Evolutionary conservation across 1,140 invertebrate genomes (phyloP), one percentile per base, ranked within the genome.

Genomic region (Aphaenogaster rudis): DNA sequence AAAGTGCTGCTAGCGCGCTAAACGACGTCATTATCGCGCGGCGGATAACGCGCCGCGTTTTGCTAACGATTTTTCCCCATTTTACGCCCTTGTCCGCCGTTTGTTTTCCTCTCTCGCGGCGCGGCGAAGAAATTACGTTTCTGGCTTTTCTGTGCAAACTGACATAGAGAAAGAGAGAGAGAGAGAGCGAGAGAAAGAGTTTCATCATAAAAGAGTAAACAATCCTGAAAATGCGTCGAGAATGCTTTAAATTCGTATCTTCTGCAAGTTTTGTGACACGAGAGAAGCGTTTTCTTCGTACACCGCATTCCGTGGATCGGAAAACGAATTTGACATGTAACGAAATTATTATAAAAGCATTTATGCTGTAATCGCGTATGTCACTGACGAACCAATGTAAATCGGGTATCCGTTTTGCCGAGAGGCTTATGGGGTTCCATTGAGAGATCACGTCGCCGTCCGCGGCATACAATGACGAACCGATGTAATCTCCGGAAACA

Each of bases 401-500:
- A 54, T 50, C 54, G 39, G 63, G 78, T 77, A 86, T 78, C 78
- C 82, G 74, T 57, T 82, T 88, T 88, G 33, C 81, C 21, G 77
- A 88, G 80, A 79, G 91, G 92, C 84, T 91, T 93, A 88, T 91
- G 79, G 67, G 85, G 88, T 78, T 45, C 81, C 66, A 86, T 88
- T 88, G 86, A 86, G 88, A 76, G 88, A 88, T 76, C 84, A 86
- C 78, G 76, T 88, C 77, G 77, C 63, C 71, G 63, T 81, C 64
- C 86, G 78, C 84, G 85, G 92, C 45, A 89, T 90, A 94, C 94
- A 95, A 95, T 94, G 92, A 93, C 91, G 88, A 92, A 92, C 92
- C 92, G 94, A 95, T 95, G 94, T 95, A 95, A 95, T 95, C 95
- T 95, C 93, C 92, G 93, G 89, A 94, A 95, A 95, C 93, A 92